Base-by-base conservation (phyloP, 1,140 invertebrate genomes). In the Trichonephila clavipes region DNA sequence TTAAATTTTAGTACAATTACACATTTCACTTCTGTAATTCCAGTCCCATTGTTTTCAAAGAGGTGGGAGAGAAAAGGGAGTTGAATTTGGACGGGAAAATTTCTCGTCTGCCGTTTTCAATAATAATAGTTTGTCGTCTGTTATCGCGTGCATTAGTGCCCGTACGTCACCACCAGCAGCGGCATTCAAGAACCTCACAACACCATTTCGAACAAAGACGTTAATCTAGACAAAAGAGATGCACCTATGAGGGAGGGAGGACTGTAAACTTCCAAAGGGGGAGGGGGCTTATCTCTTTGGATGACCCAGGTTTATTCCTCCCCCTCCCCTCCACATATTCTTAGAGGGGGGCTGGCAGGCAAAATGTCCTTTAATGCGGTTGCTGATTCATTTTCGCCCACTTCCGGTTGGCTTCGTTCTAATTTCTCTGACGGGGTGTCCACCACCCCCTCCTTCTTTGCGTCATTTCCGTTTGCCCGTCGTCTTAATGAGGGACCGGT, bases 331-430 rank as follows among this genome's bases (percentile, higher is more conserved):
- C 44, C 40, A 44, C 24, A 58, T 85, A 81, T 28, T 85, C 77
- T 92, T 61, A 24, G 2, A 34, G 24, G n/a, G 83, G 83, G 83
- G 72, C 16, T 24, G n/a, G 87, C n/a, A 81, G 58, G 88, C 58
- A 90, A 92, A 92, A 92, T 92, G 90, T 92, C 90, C 81, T 85
- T 61, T 87, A 87, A 77, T 77, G 72, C 34, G 72, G 72, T 66
- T 85, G 83, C 91, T 92, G 91, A 92, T 92, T 92, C 91, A 92
- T 92, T 92, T 92, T 87, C 82, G 91, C 91, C 72, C 91, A 92
- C 91, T 92, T 92, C 91, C 91, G 81, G 90, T 92, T 92, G 90
- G 77, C 59, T 92, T 92, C 90, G 61, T 92, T 92, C 90, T 92
- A 92, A 92, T 92, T 92, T 92, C 72, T 77, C n/a, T 24, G 88